These are phyloP conservation scores for Dendrolimus punctatus DNA, from an alignment of 1,140 invertebrate species.

Conservation along the genomic window DNA sequence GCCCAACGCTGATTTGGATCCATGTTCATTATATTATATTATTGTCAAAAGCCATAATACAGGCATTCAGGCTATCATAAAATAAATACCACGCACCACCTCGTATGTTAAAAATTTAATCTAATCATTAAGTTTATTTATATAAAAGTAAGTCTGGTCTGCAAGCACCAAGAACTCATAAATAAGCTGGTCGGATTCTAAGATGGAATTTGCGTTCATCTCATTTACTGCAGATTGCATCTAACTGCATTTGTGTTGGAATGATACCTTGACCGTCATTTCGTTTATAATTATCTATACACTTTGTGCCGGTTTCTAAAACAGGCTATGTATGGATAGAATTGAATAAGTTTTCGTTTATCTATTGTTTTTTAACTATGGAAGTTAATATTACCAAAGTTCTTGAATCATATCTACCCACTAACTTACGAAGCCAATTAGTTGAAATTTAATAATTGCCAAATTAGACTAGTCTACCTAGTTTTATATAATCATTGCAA, in stretches of 20 bases:
- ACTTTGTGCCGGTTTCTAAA: conserved; percentile 3
- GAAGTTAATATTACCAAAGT: no score
- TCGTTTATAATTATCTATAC: conserved; percentile 9
- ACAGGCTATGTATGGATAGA: background rate
- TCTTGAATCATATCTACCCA: no score
- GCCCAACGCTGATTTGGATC: no score
- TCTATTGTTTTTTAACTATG: no score
- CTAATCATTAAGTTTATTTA: no score
- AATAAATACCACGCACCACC: background rate
- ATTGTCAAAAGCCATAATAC: no score
- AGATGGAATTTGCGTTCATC: conserved; percentile 34
- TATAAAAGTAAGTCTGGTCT: background rate
- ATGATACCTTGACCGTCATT: conserved; percentile 15
- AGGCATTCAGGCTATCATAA: no score
- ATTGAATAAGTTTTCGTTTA: background rate
- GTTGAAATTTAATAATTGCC: no score
- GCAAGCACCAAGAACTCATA: conserved; percentile 11
- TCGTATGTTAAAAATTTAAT: background rate
- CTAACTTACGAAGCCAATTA: no score
- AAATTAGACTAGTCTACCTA: no score
- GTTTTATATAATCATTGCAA: no score
- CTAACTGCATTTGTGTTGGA: conserved; percentile 44
- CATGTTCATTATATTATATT: no score
- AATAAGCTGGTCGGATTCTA: conserved; percentile 27
- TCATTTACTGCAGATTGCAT: conserved; percentile 49